These are phyloP conservation scores for Brenthis ino DNA, from an alignment of 2,888 invertebrate species.

Conservation along the genomic window DNA sequence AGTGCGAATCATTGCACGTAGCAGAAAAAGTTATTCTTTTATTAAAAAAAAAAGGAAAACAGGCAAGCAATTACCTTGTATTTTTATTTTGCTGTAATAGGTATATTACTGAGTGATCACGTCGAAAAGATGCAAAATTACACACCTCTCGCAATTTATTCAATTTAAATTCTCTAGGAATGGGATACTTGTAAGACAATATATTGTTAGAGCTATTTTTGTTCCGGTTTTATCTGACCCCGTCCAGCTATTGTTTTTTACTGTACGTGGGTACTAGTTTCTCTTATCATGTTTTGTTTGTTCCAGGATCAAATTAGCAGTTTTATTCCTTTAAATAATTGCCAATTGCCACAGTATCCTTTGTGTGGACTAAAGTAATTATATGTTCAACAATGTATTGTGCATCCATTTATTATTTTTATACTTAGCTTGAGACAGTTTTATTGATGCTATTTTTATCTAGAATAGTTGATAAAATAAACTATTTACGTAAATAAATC, in stretches of 20 bases:
- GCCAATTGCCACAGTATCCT: slow-evolving; percentile 7
- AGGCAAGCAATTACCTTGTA: neutral
- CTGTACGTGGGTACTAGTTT: slow-evolving; percentile 2
- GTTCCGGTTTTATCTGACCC: slow-evolving; percentile 8
- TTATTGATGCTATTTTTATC: no score
- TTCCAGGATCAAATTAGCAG: neutral
- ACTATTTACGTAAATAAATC: no score
- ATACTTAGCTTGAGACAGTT: no score
- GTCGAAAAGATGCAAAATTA: slow-evolving; percentile 69
- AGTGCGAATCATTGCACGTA: neutral
- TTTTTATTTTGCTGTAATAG: slow-evolving; percentile 18
- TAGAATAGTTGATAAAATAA: no score
- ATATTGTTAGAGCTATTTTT: slow-evolving; percentile 10
- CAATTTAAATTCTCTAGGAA: slow-evolving; percentile 44
- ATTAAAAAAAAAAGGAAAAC: slow-evolving; percentile 4
- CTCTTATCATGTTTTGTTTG: slow-evolving; percentile 8
- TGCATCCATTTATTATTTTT: neutral
- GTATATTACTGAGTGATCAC: slow-evolving; percentile 38
- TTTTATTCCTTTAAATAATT: slow-evolving; percentile 20
- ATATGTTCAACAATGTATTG: slow-evolving; percentile 8
- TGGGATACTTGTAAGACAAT: slow-evolving; percentile 11
- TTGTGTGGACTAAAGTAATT: slow-evolving; percentile 10
- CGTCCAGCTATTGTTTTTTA: slow-evolving; percentile 7
- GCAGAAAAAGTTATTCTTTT: neutral
- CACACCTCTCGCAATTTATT: slow-evolving; percentile 60